Percentiles rank a stretch among this genome's conserved stretches.
phyloP scores from a whole-genome alignment of 2,797 vertebrate genomes.

The Pyrrhura leucotis region DNA sequence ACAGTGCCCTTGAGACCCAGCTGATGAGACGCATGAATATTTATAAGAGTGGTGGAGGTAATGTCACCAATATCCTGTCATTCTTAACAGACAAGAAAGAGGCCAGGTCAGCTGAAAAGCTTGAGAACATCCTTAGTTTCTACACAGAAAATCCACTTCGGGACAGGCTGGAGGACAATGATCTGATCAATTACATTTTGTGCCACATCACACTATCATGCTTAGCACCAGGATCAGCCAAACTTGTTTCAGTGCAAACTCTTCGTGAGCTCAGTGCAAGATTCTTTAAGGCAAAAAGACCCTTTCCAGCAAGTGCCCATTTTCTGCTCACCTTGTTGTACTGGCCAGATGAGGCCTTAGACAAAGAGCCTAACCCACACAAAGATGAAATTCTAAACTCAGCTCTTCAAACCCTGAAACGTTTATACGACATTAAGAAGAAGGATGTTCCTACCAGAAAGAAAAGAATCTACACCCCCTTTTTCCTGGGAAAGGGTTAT shows the following conservation, averaged over 20 bases:
- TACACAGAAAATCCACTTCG: slow-evolving; percentile 73
- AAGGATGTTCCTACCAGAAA: slow-evolving; percentile 81
- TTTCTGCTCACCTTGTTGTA: slow-evolving; percentile 84
- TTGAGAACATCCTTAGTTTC: slow-evolving; percentile 77
- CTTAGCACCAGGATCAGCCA: slow-evolving; percentile 68
- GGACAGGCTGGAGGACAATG: slow-evolving; percentile 69
- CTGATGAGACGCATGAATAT: slow-evolving; percentile 80
- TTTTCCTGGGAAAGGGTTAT: slow-evolving; percentile 80
- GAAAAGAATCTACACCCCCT: slow-evolving; percentile 82
- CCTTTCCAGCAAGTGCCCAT: slow-evolving; percentile 74
- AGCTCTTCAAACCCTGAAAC: slow-evolving; percentile 78
- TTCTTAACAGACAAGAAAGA: slow-evolving; percentile 76
- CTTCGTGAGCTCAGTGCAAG: slow-evolving; percentile 76
- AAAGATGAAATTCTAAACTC: slow-evolving; percentile 78
- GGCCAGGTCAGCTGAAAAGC: slow-evolving; percentile 8
- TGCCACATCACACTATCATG: slow-evolving; percentile 80
- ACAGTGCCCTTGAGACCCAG: not conserved
- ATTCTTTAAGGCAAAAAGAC: slow-evolving; percentile 67
- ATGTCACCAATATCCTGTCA: slow-evolving; percentile 79
- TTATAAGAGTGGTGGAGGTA: slow-evolving; percentile 80
- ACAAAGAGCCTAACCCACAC: slow-evolving; percentile 65
- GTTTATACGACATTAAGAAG: slow-evolving; percentile 69
- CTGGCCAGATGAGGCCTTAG: slow-evolving; percentile 83
- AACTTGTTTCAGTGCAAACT: slow-evolving; percentile 56
- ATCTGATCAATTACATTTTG: slow-evolving; percentile 79